phyloP scores from a whole-genome alignment of 2,797 vertebrate genomes.

The Synanceia verrucosa region DNA sequence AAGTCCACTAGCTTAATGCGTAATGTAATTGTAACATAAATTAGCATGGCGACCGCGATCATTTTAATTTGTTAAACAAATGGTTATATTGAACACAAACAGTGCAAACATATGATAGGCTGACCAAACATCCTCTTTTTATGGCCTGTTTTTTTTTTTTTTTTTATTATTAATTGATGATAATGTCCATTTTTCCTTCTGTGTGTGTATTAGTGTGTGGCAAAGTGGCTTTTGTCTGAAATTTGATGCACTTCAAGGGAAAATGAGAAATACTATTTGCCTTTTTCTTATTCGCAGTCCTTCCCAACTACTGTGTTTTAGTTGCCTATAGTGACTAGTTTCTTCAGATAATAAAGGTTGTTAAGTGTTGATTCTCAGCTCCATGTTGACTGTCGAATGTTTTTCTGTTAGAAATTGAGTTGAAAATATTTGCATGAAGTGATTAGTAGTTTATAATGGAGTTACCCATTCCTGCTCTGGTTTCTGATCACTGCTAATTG shows the following conservation, averaged over 20 bases:
- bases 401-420: too few relatives aligned
- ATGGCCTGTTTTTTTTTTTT: too few relatives aligned
- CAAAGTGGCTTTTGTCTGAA: constrained; percentile 1
- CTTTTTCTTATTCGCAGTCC: background rate
- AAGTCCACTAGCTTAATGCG: too few relatives aligned
- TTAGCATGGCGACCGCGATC: too few relatives aligned
- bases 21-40: too few relatives aligned
- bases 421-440: background rate
- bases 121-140: too few relatives aligned
- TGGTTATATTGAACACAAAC: too few relatives aligned
- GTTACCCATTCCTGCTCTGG: background rate
- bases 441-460: background rate
- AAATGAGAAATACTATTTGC: background rate
- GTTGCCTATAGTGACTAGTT: background rate
- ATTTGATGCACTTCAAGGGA: background rate
- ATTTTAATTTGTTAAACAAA: too few relatives aligned
- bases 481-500: background rate
- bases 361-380: background rate
- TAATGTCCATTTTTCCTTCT: constrained; percentile 1
- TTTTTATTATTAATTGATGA: too few relatives aligned
- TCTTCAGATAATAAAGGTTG: background rate
- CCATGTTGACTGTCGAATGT: too few relatives aligned
- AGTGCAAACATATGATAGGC: too few relatives aligned
- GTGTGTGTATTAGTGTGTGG: too few relatives aligned
- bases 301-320: background rate